phyloP scores from a whole-genome alignment of 2,797 vertebrate genomes.

The Leuciscus waleckii region DNA sequence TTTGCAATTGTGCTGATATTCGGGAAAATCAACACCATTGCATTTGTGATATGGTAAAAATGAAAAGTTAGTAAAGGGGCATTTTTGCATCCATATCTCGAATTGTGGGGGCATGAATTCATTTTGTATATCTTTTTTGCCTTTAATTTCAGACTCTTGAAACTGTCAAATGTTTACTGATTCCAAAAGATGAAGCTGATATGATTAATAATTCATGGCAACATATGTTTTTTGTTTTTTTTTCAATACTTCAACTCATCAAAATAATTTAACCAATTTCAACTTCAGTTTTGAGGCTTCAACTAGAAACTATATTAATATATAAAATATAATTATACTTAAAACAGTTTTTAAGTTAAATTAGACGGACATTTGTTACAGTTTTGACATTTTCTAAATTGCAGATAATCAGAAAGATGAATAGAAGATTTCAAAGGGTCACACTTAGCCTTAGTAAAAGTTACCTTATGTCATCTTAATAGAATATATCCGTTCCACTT shows the following conservation, averaged over 20 bases:
- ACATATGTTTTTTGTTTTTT: no score
- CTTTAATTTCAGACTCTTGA: background rate
- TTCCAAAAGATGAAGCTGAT: background rate
- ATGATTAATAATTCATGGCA: no score
- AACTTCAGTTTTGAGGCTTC: no score
- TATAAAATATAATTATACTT: no score
- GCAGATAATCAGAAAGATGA: background rate
- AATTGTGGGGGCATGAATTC: background rate
- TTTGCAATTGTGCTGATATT: background rate
- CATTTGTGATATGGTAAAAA: background rate
- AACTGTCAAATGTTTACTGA: background rate
- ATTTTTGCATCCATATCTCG: background rate
- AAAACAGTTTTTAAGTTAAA: no score
- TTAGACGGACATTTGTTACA: no score
- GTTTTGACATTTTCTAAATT: background rate
- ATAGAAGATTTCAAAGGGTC: background rate
- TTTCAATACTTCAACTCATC: no score
- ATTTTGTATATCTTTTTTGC: background rate
- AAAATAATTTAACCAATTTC: no score
- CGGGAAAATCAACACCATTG: background rate
- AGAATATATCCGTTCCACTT: background rate
- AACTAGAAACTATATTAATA: no score
- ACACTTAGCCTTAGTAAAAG: background rate
- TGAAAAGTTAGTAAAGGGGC: background rate
- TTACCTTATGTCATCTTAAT: background rate